phyloP scores from a whole-genome alignment of 2,113 vertebrate genomes.

The Hippocampus guttulatus region DNA sequence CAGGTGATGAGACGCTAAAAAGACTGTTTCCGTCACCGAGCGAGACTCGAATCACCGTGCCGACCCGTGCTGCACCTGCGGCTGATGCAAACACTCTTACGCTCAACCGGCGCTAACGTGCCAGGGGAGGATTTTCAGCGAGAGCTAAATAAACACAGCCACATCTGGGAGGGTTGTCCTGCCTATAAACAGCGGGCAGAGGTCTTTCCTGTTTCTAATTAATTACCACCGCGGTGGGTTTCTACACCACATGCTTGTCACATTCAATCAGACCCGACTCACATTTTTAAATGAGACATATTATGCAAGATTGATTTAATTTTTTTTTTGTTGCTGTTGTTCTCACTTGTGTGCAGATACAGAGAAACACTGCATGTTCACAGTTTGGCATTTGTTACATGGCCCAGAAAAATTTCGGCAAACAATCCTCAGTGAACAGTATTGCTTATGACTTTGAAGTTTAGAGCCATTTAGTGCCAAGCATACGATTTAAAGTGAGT shows the following conservation, averaged over 20 bases:
- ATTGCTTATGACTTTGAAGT: too few species aligned
- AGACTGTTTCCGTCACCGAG: constrained; percentile 11
- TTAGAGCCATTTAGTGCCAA: too few species aligned
- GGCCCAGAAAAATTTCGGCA: too few species aligned
- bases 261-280: constrained; percentile 43
- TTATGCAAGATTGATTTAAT: neutral
- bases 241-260: constrained; percentile 49
- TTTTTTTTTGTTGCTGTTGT: neutral
- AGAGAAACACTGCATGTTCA: neutral
- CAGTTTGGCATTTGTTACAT: neutral
- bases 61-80: constrained; percentile 29
- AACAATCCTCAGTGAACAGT: too few species aligned
- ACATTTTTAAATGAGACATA: neutral
- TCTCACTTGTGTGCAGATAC: neutral
- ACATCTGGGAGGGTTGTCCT: constrained; percentile 58
- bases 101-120: constrained; percentile 52
- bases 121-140: constrained; percentile 67
- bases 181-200: constrained; percentile 53
- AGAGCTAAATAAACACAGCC: constrained; percentile 62
- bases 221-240: constrained; percentile 52
- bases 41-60: neutral
- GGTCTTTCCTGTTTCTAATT: constrained; percentile 44
- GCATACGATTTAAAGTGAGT: too few species aligned
- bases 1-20: neutral
- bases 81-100: constrained; percentile 33